These are phyloP conservation scores for Conistra vaccinii DNA, from an alignment of 2,888 invertebrate species.

Conservation along the genomic window DNA sequence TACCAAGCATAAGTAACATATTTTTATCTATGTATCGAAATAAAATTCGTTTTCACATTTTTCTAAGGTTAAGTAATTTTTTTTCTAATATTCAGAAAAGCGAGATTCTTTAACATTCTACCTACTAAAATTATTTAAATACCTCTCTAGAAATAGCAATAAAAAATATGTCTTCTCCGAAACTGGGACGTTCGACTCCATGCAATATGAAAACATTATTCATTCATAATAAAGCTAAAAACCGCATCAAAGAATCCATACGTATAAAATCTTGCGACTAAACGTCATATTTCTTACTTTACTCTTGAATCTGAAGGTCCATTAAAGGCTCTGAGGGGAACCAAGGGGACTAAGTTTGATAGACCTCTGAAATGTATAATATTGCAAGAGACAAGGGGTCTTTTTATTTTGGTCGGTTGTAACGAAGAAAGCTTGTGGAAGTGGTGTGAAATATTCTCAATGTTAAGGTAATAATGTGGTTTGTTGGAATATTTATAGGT, in stretches of 20 bases:
- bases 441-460: conserved; percentile 36
- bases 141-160: not conserved
- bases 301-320: conserved; percentile 73
- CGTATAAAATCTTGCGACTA: conserved; percentile 50
- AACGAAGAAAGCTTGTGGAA: conserved; percentile 34
- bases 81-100: not conserved
- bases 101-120: not conserved
- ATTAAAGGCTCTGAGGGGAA: conserved; percentile 74
- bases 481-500: conserved; percentile 23
- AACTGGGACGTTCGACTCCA: not conserved
- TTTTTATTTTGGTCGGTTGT: conserved; percentile 30
- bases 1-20: not conserved
- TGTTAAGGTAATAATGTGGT: conserved; percentile 29
- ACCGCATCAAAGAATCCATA: conserved; percentile 26
- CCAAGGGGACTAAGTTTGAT: conserved; percentile 41
- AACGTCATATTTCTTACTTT: conserved; percentile 75
- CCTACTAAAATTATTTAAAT: not conserved
- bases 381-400: not conserved
- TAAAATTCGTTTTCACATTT: not conserved
- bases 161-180: not conserved
- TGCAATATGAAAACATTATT: conserved; percentile 11
- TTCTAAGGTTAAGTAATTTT: not conserved
- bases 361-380: conserved; percentile 21
- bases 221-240: conserved; percentile 22
- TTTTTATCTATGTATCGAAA: not conserved